These are phyloP conservation scores for Leptodon cayanensis DNA, from an alignment of 2,797 vertebrate genomes.

Conservation along the genomic window DNA sequence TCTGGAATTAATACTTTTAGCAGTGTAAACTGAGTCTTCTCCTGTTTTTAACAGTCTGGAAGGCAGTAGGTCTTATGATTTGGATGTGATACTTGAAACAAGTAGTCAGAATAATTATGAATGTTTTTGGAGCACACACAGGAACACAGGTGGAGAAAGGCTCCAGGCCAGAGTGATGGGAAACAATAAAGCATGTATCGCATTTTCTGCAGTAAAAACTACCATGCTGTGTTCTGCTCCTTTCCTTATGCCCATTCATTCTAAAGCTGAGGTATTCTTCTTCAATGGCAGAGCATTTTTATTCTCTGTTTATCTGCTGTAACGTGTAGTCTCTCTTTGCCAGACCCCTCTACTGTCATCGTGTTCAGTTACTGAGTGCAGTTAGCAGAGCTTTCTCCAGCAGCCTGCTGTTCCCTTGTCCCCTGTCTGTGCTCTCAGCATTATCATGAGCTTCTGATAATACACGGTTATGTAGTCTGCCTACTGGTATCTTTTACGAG, in stretches of 20 bases:
- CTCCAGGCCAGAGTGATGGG: neutral
- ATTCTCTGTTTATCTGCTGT: neutral
- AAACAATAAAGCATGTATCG: neutral
- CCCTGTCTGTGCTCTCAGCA: neutral
- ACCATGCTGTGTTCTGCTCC: neutral
- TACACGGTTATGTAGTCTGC: neutral
- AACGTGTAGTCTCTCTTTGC: neutral
- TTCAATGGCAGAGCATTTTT: neutral
- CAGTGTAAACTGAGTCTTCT: neutral
- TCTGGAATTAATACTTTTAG: neutral
- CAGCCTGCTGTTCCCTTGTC: neutral
- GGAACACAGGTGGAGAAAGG: neutral
- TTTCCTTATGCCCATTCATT: neutral
- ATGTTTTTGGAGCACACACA: neutral
- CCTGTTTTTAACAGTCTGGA: neutral
- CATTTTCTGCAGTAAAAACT: neutral
- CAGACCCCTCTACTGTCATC: neutral
- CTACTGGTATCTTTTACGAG: neutral
- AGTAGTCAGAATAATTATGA: neutral
- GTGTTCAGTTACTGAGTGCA: neutral
- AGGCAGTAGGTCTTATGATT: neutral
- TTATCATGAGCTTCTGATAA: neutral
- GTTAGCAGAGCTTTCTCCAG: neutral
- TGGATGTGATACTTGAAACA: neutral
- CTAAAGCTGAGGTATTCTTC: neutral